phyloP scores from a whole-genome alignment of 2,113 vertebrate species.

The Muntiacus muntjak region DNA sequence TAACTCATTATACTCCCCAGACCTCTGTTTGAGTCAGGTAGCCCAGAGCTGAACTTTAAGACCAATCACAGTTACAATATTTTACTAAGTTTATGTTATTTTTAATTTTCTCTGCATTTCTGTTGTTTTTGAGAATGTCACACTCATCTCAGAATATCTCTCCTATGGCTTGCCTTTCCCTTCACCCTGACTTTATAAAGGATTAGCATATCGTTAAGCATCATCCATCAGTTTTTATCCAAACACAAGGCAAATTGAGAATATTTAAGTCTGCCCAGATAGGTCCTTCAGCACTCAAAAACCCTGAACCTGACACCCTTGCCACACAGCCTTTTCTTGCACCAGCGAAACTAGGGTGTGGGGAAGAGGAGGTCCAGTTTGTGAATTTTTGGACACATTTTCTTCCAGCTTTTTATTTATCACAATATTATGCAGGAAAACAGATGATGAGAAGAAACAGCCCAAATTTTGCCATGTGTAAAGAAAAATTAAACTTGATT shows the following conservation, averaged over 20 bases:
- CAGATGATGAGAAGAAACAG: neutral
- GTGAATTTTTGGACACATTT: neutral
- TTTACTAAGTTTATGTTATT: neutral
- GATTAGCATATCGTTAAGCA: neutral
- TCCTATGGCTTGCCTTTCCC: neutral
- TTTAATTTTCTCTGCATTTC: neutral
- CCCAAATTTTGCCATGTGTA: neutral
- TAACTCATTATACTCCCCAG: neutral
- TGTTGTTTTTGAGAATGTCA: neutral
- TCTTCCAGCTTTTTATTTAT: neutral
- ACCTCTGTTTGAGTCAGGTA: neutral
- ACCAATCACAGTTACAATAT: neutral
- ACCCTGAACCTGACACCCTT: neutral
- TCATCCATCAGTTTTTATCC: neutral
- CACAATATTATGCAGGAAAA: neutral
- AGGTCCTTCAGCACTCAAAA: neutral
- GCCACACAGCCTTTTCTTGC: neutral
- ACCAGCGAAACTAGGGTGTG: fast-evolving
- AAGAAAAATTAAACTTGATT: neutral
- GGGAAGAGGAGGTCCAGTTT: neutral
- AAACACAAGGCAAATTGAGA: neutral
- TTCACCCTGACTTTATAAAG: neutral
- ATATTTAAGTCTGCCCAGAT: neutral
- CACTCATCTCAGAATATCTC: neutral
- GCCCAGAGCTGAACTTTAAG: neutral